phyloP scores from a whole-genome alignment of 1,140 invertebrate species.

The Eueides isabella region DNA sequence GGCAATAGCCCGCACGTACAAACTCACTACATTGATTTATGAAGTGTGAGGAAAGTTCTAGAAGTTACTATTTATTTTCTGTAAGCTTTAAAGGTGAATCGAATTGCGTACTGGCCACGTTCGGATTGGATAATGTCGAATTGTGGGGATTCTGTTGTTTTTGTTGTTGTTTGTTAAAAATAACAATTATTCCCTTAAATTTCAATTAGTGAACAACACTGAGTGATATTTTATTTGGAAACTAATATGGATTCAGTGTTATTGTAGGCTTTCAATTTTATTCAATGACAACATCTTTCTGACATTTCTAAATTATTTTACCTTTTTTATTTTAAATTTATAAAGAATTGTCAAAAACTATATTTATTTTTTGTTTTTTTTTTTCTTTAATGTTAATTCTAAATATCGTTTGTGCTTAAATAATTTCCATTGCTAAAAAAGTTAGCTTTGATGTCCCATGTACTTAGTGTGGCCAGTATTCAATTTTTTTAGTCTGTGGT shows the following conservation, averaged over 20 bases:
- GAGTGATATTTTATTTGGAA: slow-evolving; percentile 35
- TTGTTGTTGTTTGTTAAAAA: slow-evolving; percentile 42
- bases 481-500: slow-evolving; percentile 21
- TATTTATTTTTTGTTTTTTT: not conserved
- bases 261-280: slow-evolving; percentile 27
- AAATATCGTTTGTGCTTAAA: not conserved
- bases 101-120: slow-evolving; percentile 37
- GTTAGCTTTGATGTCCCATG: not conserved
- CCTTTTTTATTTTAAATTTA: not conserved
- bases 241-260: slow-evolving; percentile 38
- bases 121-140: slow-evolving; percentile 7
- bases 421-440: not conserved
- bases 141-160: slow-evolving; percentile 44
- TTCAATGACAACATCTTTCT: slow-evolving; percentile 29
- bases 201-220: slow-evolving; percentile 27
- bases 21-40: slow-evolving; percentile 17
- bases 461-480: slow-evolving; percentile 34
- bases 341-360: not conserved
- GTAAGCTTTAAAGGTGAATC: slow-evolving; percentile 33
- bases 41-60: slow-evolving; percentile 21
- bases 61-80: slow-evolving; percentile 37
- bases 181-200: slow-evolving; percentile 40
- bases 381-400: not conserved
- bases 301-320: slow-evolving; percentile 12
- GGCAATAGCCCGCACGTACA: slow-evolving; percentile 28